Base-by-base conservation (phyloP, 2,888 invertebrate genomes). In the Dendrolimus houi region DNA sequence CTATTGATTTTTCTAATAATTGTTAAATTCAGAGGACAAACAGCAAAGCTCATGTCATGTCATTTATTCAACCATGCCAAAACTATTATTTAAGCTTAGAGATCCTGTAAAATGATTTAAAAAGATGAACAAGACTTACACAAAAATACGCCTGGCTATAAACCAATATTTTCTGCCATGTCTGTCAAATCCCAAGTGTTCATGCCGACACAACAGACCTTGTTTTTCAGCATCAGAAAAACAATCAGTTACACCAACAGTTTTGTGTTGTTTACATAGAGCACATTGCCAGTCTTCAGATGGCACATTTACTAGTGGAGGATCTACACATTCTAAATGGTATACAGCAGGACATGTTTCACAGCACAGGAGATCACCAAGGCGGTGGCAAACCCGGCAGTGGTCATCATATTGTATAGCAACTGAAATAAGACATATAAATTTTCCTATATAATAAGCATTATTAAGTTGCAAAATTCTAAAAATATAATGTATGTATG, bases 131-230 rank as follows among this genome's bases (percentile, higher is more conserved):
- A 29, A 29, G 29, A 92, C 96, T 94, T 92, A 98, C 97, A 99
- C 94, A 90, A 99, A 95, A 74, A 99, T 93, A 70, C 99, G 92
- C 57, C 99, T 92, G 57, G 94, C 95, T 57, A 99, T 93, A 83
- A 99, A 99, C 97, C 98, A 99, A 87, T 99, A 99, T 78, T 98
- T 98, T 71, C 99, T 92, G 12, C 98, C 98, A 87, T 98, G 97
- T 64, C 99, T 92, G 84, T 99, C 99, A 81, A 95, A 96, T 1
- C 99, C 99, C 54, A 99, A 89, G 71, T 96, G 96, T 79, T 98
- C 98, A 79, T 99, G 98, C 54, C 99, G 93, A 77, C 97, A 96
- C 41, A 98, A 91, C 62, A 97, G 92, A 1, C 98, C 98, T 80
- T 96, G 96, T 76, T 96, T 97, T 76, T 99, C 98, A 63, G 96